Percentiles rank a stretch among this genome's conserved stretches.
These are phyloP conservation scores for Ciona savignyi DNA, from an alignment of 23 tunicate species.

Conservation along the genomic window DNA sequence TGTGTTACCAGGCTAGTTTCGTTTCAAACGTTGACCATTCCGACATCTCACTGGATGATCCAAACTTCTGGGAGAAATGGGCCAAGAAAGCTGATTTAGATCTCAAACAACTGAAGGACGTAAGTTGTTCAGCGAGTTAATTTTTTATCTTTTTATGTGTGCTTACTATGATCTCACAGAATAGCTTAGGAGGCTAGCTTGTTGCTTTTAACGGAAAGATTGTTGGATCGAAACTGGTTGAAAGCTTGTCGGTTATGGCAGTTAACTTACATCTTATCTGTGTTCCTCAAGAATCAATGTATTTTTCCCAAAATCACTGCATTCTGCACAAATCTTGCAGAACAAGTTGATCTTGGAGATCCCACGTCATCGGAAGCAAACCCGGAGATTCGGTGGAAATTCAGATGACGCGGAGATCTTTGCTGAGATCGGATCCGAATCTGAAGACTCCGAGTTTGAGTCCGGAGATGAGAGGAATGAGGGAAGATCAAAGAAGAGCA, in stretches of 20 bases:
- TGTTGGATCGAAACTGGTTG: too few species aligned
- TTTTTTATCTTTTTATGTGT: too few species aligned
- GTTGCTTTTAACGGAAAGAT: too few species aligned
- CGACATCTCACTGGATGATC: constrained; percentile 90
- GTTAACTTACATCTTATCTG: not conserved
- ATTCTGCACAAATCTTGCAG: constrained; percentile 22
- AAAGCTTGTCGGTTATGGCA: not conserved
- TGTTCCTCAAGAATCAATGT: not conserved
- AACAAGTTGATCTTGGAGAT: constrained; percentile 92
- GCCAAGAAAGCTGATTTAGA: constrained; percentile 98
- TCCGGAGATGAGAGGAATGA: constrained; percentile 38
- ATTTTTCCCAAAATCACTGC: not conserved
- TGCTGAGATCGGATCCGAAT: constrained; percentile 96
- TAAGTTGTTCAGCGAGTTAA: constrained; percentile 38
- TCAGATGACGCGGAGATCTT: constrained; percentile 77
- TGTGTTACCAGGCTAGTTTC: constrained; percentile 75
- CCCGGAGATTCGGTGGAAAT: constrained; percentile 86
- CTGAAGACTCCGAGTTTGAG: constrained; percentile 90
- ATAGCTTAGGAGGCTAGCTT: too few species aligned
- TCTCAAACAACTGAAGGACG: constrained; percentile 71
- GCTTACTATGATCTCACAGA: too few species aligned
- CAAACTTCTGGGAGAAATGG: constrained; percentile 99
- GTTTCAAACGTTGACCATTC: constrained; percentile 78
- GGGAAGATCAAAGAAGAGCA: constrained; percentile 35
- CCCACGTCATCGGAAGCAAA: constrained; percentile 89